Evolutionary conservation across 2,797 vertebrate genomes (phyloP).

Genomic region (Catharus ustulatus): DNA sequence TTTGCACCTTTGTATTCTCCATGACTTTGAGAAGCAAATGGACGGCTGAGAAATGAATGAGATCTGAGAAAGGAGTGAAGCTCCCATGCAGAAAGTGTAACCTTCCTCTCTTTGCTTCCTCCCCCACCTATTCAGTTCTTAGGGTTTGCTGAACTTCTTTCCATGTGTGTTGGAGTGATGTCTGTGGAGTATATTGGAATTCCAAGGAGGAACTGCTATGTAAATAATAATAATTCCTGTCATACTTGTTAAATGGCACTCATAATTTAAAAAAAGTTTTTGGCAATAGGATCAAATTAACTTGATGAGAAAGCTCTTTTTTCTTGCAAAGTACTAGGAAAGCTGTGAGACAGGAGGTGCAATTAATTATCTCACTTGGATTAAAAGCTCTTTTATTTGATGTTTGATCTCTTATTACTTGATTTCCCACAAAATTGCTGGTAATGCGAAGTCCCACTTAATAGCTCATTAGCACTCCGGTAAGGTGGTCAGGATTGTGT

Average conservation of each 20-base stretch:
- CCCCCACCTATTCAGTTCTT: not conserved
- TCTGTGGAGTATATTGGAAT: not conserved
- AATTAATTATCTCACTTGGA: slow-evolving; percentile 68
- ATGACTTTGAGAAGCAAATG: not conserved
- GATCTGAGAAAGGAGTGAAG: not conserved
- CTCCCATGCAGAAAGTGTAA: not conserved
- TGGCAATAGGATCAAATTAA: slow-evolving; percentile 58
- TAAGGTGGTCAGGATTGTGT: slow-evolving; percentile 64
- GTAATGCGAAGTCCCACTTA: slow-evolving; percentile 47
- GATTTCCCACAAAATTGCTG: slow-evolving; percentile 66
- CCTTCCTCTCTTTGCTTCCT: not conserved
- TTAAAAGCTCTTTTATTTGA: slow-evolving; percentile 68
- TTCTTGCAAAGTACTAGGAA: slow-evolving; percentile 50
- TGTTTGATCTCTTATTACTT: slow-evolving; percentile 69
- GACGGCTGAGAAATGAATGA: not conserved
- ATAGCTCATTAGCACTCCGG: slow-evolving; percentile 56
- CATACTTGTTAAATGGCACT: slow-evolving; percentile 27
- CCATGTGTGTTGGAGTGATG: not conserved
- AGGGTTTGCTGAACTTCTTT: not conserved
- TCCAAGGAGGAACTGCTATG: not conserved
- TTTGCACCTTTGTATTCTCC: not conserved
- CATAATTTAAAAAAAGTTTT: slow-evolving; percentile 29
- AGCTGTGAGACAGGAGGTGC: slow-evolving; percentile 57
- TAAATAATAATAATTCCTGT: slow-evolving; percentile 53
- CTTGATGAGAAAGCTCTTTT: slow-evolving; percentile 55